Conservation (phyloP, 1,140 invertebrate species). For the Anastrepha ludens region DNA sequence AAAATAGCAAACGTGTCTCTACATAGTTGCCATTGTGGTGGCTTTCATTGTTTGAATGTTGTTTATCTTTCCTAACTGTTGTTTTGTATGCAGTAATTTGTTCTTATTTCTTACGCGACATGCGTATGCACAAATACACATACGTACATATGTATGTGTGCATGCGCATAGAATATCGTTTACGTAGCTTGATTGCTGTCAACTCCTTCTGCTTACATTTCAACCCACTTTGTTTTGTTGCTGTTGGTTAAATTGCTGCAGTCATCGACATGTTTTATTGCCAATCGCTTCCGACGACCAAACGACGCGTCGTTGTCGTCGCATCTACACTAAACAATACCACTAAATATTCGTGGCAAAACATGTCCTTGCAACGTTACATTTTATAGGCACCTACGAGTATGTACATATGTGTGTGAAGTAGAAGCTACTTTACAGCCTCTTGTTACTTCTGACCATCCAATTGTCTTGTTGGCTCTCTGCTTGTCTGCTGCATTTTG, state of each 20-base stretch:
- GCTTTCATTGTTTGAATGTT: not conserved
- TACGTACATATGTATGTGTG: not conserved
- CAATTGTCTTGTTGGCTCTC: not conserved
- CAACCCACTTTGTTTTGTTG: not conserved
- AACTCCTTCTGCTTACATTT: slow-evolving; percentile 11
- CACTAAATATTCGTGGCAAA: slow-evolving; percentile 20
- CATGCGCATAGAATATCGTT: not conserved
- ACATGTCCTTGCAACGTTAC: slow-evolving; percentile 7
- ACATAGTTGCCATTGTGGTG: not conserved
- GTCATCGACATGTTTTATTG: slow-evolving; percentile 45
- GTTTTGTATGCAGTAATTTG: slow-evolving; percentile 6
- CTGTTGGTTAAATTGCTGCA: slow-evolving; percentile 9
- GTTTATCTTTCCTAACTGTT: not conserved
- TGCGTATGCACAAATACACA: not conserved
- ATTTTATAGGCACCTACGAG: not conserved
- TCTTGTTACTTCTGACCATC: not conserved
- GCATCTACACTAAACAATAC: not conserved
- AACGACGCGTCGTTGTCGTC: not conserved
- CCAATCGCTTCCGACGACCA: not conserved
- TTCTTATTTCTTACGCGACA: not conserved
- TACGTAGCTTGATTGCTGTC: slow-evolving; percentile 8
- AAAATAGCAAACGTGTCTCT: not conserved
- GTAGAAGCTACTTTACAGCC: not conserved
- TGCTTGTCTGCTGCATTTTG: not conserved
- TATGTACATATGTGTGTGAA: not conserved